Conservation (phyloP, 2,113 vertebrate genomes). For the Philantomba maxwellii region DNA sequence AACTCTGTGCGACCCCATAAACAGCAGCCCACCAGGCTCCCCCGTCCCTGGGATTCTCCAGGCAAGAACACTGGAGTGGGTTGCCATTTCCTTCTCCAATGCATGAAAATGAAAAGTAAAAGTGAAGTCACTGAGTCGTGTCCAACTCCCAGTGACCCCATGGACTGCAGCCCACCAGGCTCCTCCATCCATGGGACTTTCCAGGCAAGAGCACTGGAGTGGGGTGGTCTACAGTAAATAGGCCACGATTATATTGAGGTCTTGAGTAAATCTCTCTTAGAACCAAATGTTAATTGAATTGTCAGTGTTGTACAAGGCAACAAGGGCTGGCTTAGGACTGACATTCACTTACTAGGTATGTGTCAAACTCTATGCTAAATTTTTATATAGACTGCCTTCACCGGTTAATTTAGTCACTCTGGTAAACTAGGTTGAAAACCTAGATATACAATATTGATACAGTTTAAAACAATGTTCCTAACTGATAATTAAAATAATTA, state of each 20-base stretch:
- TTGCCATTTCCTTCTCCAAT: too few relatives aligned
- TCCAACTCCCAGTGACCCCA: too few relatives aligned
- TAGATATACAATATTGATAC: not conserved
- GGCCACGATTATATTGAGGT: not conserved
- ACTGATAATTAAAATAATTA: conserved; percentile 1
- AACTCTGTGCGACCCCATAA: too few relatives aligned
- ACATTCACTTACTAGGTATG: not conserved
- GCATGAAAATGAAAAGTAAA: too few relatives aligned
- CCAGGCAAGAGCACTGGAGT: too few relatives aligned
- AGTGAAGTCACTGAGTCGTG: too few relatives aligned
- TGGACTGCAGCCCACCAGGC: too few relatives aligned
- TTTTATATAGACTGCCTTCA: not conserved
- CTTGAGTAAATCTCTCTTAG: not conserved
- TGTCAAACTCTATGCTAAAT: not conserved
- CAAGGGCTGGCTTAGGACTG: not conserved
- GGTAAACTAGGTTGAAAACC: conserved; percentile 11
- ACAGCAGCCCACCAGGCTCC: too few relatives aligned
- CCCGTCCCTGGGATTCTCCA: too few relatives aligned
- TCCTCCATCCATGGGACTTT: too few relatives aligned
- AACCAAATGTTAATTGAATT: conserved; percentile 1
- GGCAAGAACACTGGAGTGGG: too few relatives aligned
- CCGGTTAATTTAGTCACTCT: not conserved
- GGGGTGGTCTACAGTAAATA: not conserved
- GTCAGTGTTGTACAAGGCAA: not conserved
- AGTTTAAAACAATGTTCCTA: conserved; percentile 17